These are phyloP conservation scores for Orthosia gracilis DNA, from an alignment of 2,888 invertebrate genomes.

Conservation along the genomic window DNA sequence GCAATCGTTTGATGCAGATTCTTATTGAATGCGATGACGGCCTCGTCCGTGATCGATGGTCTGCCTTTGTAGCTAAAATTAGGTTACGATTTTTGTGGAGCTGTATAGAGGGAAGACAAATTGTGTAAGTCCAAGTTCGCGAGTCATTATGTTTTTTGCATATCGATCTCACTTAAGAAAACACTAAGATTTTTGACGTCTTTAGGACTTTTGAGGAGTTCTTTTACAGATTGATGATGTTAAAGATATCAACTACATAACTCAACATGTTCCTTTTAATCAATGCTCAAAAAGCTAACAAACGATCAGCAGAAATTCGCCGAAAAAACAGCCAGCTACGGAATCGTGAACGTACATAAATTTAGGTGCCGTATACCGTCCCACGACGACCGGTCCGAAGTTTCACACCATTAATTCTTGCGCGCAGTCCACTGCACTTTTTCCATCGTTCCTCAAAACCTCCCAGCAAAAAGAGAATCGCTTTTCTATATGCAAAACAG, in stretches of 20 bases:
- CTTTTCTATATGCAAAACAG: constrained; percentile 87
- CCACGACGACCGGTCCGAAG: constrained; percentile 74
- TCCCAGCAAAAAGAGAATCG: constrained; percentile 71
- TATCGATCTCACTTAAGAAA: constrained; percentile 1
- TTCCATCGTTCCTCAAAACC: constrained; percentile 72
- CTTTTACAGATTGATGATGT: background rate
- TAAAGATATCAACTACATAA: background rate
- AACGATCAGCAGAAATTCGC: constrained; percentile 59
- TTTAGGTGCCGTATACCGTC: constrained; percentile 72
- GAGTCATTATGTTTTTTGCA: constrained; percentile 18
- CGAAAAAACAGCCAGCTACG: constrained; percentile 59
- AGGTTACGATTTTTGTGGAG: constrained; percentile 62
- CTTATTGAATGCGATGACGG: constrained; percentile 82
- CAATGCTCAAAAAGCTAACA: constrained; percentile 60
- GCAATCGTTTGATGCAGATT: constrained; percentile 88
- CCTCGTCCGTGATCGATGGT: constrained; percentile 83
- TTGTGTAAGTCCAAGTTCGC: constrained; percentile 39
- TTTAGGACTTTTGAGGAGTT: background rate
- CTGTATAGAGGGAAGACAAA: constrained; percentile 46
- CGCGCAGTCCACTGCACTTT: constrained; percentile 87
- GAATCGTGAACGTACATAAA: constrained; percentile 85
- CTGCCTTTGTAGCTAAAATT: constrained; percentile 66
- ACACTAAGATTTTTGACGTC: background rate
- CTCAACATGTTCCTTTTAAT: constrained; percentile 48
- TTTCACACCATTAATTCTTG: constrained; percentile 89